Conservation (phyloP, 2,113 vertebrate genomes). For the Chaenocephalus aceratus region DNA sequence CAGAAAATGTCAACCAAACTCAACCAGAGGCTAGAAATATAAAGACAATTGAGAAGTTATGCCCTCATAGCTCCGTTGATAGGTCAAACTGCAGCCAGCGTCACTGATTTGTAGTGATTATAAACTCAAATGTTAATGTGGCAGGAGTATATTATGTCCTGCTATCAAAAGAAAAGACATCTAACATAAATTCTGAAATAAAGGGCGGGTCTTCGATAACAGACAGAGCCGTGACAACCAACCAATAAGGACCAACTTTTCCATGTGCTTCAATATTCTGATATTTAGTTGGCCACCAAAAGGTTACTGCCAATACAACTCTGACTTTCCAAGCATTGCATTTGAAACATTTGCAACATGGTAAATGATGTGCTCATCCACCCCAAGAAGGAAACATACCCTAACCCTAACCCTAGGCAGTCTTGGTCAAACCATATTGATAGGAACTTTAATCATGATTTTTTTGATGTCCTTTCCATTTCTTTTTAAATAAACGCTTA, state of each 20-base stretch:
- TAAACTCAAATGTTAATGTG: constrained; percentile 17
- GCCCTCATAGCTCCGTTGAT: constrained; percentile 27
- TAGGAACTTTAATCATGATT: too few relatives aligned
- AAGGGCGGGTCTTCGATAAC: background rate
- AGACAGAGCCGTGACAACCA: background rate
- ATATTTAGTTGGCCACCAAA: too few relatives aligned
- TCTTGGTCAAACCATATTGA: too few relatives aligned
- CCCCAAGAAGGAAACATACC: too few relatives aligned
- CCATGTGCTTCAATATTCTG: background rate
- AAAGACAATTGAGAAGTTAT: constrained; percentile 19
- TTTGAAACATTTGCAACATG: too few relatives aligned
- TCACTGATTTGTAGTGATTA: constrained; percentile 14
- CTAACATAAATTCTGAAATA: background rate
- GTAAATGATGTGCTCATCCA: too few relatives aligned
- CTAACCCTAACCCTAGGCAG: too few relatives aligned
- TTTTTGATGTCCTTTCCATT: too few relatives aligned
- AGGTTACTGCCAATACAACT: too few relatives aligned
- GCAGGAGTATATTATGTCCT: background rate
- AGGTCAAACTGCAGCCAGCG: constrained; percentile 37
- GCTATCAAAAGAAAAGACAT: background rate
- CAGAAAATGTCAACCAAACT: constrained; percentile 69
- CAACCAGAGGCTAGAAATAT: constrained; percentile 44
- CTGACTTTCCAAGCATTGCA: too few relatives aligned
- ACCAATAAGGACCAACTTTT: background rate
- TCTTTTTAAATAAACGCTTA: too few relatives aligned